Base-by-base conservation (phyloP, 1,140 invertebrate species). In the Drosophila grimshawi region DNA sequence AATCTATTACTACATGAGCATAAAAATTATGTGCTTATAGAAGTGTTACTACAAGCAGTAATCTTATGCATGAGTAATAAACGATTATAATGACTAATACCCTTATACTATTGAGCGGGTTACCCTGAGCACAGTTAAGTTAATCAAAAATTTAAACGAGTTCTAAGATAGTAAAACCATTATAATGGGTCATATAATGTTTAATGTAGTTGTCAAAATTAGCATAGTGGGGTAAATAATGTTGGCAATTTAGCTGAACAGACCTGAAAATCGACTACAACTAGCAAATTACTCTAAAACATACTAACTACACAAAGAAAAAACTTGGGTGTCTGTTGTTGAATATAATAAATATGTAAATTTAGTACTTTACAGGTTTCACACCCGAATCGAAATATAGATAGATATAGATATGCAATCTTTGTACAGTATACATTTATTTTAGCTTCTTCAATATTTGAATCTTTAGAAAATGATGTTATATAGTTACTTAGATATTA, bases 21-120 rank as follows among this genome's bases (percentile, higher is more conserved):
- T 48, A 41, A 19, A 19, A 19, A 61, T 61, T 67, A 53, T 41
- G 55, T 45, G 19, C 37, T 69, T 46, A 30, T 7, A 7, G 10
- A 62, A 35, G 53, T 29, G 4, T 46, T 43, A 11, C n/a, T 5
- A 5, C 35, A 27, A 29, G 8, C 11, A 8, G 4, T 48, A 49
- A 49, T 55, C 35, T 46, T 65, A 35, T n/a, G 41, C 10, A 19
- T 33, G 37, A 29, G 35, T 29, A 43, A 60, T 68, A 33, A 49
- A 60, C 29, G 30, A 5, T 2, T 60, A 48, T 57, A 60, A 60
- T 68, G 46, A 49, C 4, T 8, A 51, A 45, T 46, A n/a, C 3
- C n/a, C n/a, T n/a, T 43, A n/a, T n/a, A 43, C n/a, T n/a, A 43
- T 43, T 1, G 39, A 3, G 10, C 3, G 19, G 19, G 19, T 19